Evolutionary conservation across 2,113 vertebrate species (phyloP).

Genomic region (Rhineura floridana): DNA sequence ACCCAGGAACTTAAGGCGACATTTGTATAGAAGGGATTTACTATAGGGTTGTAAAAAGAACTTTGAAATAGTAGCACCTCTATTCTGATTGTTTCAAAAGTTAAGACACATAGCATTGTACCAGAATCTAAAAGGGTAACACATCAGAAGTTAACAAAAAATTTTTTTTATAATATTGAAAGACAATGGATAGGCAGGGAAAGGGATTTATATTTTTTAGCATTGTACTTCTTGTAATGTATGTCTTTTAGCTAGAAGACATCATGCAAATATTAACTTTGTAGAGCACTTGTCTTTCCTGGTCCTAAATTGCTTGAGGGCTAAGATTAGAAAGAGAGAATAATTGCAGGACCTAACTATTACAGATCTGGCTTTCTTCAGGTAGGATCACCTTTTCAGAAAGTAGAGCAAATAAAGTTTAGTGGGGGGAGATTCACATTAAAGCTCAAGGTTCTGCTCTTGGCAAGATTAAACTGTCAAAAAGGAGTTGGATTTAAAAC

Average conservation of each 20-base stretch:
- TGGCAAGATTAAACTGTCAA: not conserved
- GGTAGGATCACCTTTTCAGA: not conserved
- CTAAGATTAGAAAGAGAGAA: not conserved
- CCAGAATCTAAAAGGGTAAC: constrained; percentile 1
- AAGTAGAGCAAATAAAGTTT: not conserved
- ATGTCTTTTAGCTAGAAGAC: constrained; percentile 16
- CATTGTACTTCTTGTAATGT: not conserved
- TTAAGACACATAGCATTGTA: constrained; percentile 2
- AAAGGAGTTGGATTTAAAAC: not conserved
- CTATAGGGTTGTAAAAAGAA: not conserved
- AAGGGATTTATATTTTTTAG: constrained; percentile 11
- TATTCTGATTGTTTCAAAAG: constrained; percentile 29
- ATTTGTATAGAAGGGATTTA: constrained; percentile 32
- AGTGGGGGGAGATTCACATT: not conserved
- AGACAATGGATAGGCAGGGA: not conserved
- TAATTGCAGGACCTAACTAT: not conserved
- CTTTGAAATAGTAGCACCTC: not conserved
- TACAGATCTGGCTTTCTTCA: not conserved
- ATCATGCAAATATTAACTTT: not conserved
- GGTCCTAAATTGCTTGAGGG: not conserved
- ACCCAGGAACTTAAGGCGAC: constrained; percentile 36
- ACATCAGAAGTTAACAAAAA: constrained; percentile 12
- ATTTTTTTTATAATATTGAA: constrained; percentile 3
- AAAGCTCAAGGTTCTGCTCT: not conserved
- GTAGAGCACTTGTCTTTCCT: constrained; percentile 14